Base-by-base conservation (phyloP, 2,113 vertebrate species). In the Reinhardtius hippoglossoides region DNA sequence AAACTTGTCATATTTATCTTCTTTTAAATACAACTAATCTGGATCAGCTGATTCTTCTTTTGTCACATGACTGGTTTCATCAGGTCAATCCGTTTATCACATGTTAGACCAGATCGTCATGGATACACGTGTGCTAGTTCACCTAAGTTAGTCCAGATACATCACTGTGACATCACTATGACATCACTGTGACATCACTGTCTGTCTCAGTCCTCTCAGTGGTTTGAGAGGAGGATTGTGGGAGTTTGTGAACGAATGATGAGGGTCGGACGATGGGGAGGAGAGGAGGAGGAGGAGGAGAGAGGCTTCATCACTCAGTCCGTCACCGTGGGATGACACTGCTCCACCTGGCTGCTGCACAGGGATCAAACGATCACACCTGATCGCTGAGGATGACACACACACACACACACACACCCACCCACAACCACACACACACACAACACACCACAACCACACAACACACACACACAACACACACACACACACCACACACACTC, bases 271-370 rank as follows among this genome's bases (percentile, higher is more conserved):
- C 83, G 83, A 5, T 95, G 95, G 95, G 81, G 76, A 27, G 81
- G 60, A 66, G 31, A 31, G 31, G 76, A 27, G 82, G 63, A 66
- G 67, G 74, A 87, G 60, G 91, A 54, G 91, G 72, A 27, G 93
- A 95, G 70, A 85, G 85, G 21, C 94, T 96, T 46, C 90, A 93
- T 61, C 95, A 96, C n/a, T 90, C 94, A 0, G 86, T 92, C 66
- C 93, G 95, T 72, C 95, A 97, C 91, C 91, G 97, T 0, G 97
- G 97, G 52, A 97, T 97, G 97, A 97, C 96, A 0, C 95, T 97
- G 56, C 93, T 97, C 3, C 96, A 97, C 87, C 92, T 97, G 82
- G 96, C 96, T 0, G 97, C 96, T 1, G 97, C 96, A 0, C 96
- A 97, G 82, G 96, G 96, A 85, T 97, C 40, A 95, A n/a, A n/a